Evolutionary conservation across 1,140 invertebrate species (phyloP).

Genomic region (Laupala kohalensis): DNA sequence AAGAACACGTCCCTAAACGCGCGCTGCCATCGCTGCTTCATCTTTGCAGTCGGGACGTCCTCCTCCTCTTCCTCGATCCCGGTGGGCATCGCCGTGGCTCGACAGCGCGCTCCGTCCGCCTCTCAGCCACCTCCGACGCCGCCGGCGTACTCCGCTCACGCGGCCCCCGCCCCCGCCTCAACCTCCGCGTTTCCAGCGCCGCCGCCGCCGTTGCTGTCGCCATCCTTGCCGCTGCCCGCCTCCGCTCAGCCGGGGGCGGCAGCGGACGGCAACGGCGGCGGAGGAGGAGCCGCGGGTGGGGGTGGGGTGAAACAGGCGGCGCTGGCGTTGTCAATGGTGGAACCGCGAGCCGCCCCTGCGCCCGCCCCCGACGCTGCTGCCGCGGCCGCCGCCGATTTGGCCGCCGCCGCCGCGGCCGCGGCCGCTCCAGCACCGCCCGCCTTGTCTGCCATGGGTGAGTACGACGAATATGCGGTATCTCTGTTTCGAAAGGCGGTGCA

Average conservation of each 20-base stretch:
- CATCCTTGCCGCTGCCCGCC: neutral
- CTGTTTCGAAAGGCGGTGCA: too few species aligned
- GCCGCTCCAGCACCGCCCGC: neutral
- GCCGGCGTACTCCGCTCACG: neutral
- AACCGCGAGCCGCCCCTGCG: neutral
- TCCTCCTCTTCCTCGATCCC: slow-evolving; percentile 3
- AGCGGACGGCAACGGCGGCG: slow-evolving; percentile 2
- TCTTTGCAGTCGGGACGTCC: neutral
- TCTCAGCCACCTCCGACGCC: neutral
- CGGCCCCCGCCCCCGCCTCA: neutral
- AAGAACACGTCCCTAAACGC: too few species aligned
- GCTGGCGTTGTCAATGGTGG: too few species aligned
- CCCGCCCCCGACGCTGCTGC: neutral
- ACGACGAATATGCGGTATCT: neutral
- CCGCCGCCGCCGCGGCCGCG: neutral
- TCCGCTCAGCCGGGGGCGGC: slow-evolving; percentile 1
- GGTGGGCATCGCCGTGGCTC: slow-evolving; percentile 10
- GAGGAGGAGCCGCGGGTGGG: neutral
- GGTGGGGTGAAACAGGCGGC: neutral
- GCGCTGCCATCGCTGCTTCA: neutral
- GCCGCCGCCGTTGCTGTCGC: neutral
- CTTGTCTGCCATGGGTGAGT: slow-evolving; percentile 12
- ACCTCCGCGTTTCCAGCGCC: neutral
- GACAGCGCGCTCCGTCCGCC: slow-evolving; percentile 7
- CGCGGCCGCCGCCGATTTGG: neutral